Percentiles rank a stretch among this genome's conserved stretches.
phyloP scores from a whole-genome alignment of 1,140 invertebrate genomes.

The Acromyrmex charruanus region DNA sequence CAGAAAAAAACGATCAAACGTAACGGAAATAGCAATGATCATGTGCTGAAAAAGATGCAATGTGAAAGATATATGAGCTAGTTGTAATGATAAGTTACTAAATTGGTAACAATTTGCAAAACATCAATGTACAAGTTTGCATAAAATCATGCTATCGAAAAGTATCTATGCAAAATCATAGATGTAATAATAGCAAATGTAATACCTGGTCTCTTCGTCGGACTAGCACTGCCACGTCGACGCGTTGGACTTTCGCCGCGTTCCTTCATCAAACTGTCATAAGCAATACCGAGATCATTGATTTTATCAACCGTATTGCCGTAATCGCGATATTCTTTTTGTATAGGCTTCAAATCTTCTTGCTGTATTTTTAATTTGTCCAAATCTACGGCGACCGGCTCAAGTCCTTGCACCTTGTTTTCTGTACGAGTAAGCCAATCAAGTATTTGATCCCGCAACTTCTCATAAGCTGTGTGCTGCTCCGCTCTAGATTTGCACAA shows the following conservation, averaged over 20 bases:
- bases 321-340: slow-evolving; percentile 96
- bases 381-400: slow-evolving; percentile 95
- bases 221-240: slow-evolving; percentile 89
- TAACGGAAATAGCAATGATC: slow-evolving; percentile 64
- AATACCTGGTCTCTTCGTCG: slow-evolving; percentile 90
- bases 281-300: slow-evolving; percentile 95
- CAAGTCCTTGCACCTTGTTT: slow-evolving; percentile 89
- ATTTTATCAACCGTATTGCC: slow-evolving; percentile 95
- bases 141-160: slow-evolving; percentile 30
- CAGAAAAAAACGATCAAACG: slow-evolving; percentile 73
- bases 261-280: slow-evolving; percentile 93
- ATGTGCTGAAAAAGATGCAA: slow-evolving; percentile 76
- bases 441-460: slow-evolving; percentile 93
- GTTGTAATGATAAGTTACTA: slow-evolving; percentile 23
- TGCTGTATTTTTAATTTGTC: slow-evolving; percentile 94
- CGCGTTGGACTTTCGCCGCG: slow-evolving; percentile 92
- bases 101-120: background rate
- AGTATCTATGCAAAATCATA: slow-evolving; percentile 29
- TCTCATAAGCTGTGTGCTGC: slow-evolving; percentile 94
- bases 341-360: slow-evolving; percentile 95
- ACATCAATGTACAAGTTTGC: background rate
- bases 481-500: slow-evolving; percentile 94
- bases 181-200: slow-evolving; percentile 81
- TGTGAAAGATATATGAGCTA: slow-evolving; percentile 59
- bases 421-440: slow-evolving; percentile 95